A percentile compares a stretch with the other conserved stretches of the same genome.
Evolutionary conservation across 2,888 invertebrate genomes (phyloP).

Genomic region (Petrolisthes manimaculis): DNA sequence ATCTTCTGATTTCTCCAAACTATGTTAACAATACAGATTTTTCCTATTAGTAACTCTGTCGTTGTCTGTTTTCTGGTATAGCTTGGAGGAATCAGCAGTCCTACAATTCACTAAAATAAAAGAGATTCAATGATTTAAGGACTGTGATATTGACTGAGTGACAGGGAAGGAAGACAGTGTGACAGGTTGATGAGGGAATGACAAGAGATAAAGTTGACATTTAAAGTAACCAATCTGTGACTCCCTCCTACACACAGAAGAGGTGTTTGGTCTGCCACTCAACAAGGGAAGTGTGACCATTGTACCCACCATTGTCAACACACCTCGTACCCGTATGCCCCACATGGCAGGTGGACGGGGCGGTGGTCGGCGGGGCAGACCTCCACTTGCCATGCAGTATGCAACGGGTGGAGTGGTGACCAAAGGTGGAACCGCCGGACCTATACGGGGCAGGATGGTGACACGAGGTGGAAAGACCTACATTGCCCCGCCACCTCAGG

Average conservation of each 20-base stretch:
- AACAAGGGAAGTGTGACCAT: conserved; percentile 65
- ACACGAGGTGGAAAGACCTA: conserved; percentile 38
- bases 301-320: conserved; percentile 58
- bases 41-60: too few species aligned
- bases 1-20: too few species aligned
- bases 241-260: conserved; percentile 36
- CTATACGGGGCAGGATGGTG: conserved; percentile 36
- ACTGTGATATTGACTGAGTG: too few species aligned
- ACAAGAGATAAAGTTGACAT: too few species aligned
- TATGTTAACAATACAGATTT: too few species aligned
- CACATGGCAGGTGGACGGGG: conserved; percentile 35
- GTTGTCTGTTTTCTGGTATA: too few species aligned
- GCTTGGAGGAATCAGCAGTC: too few species aligned
- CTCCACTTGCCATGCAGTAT: conserved; percentile 64
- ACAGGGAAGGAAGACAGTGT: too few species aligned
- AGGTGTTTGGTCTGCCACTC: conserved; percentile 63
- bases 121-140: too few species aligned
- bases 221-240: not conserved
- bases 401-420: conserved; percentile 59
- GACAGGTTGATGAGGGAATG: too few species aligned
- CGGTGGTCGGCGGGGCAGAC: conserved; percentile 54
- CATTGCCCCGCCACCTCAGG: conserved; percentile 35
- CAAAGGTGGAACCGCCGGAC: conserved; percentile 26
- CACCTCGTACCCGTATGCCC: conserved; percentile 33
- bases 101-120: too few species aligned